Evolutionary conservation across 2,888 invertebrate species (phyloP).

Genomic region (Brenthis ino): DNA sequence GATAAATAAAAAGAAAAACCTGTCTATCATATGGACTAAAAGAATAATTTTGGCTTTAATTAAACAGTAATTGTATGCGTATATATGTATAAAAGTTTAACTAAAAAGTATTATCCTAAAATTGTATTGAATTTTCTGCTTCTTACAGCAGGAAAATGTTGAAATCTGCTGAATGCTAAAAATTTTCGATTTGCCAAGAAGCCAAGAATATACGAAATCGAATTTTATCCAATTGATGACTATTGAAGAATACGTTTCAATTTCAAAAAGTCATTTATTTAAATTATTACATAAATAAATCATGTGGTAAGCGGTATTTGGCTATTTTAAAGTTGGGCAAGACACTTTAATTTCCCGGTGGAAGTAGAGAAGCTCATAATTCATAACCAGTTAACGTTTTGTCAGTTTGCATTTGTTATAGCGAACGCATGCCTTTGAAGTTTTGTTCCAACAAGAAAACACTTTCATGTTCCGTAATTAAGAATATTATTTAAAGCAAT

Average conservation of each 20-base stretch:
- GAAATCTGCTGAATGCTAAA: slow-evolving; percentile 19
- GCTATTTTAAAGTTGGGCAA: slow-evolving; percentile 74
- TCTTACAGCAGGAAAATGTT: slow-evolving; percentile 6
- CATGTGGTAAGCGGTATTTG: slow-evolving; percentile 61
- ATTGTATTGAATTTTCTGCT: slow-evolving; percentile 25
- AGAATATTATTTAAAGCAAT: slow-evolving; percentile 46
- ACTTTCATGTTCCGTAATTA: slow-evolving; percentile 58
- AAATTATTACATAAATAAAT: slow-evolving; percentile 64
- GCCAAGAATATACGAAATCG: slow-evolving; percentile 32
- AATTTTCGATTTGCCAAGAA: slow-evolving; percentile 32
- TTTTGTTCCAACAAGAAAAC: slow-evolving; percentile 57
- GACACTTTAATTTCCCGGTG: slow-evolving; percentile 80
- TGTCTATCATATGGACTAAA: too few species aligned
- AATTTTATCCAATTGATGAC: slow-evolving; percentile 37
- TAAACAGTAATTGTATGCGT: too few species aligned
- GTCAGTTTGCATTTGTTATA: slow-evolving; percentile 76
- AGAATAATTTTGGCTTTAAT: too few species aligned
- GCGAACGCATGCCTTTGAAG: slow-evolving; percentile 62
- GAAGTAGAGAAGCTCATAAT: slow-evolving; percentile 72
- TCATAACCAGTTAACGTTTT: slow-evolving; percentile 80
- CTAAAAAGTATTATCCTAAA: slow-evolving; percentile 1
- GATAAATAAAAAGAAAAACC: too few species aligned
- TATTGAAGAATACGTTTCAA: slow-evolving; percentile 51
- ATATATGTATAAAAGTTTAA: background rate
- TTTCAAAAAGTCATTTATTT: slow-evolving; percentile 57